A percentile compares a stretch with the other conserved stretches of the same genome.
These are phyloP conservation scores for Lumbricus terrestris DNA, from an alignment of 2,888 invertebrate genomes.

Conservation along the genomic window DNA sequence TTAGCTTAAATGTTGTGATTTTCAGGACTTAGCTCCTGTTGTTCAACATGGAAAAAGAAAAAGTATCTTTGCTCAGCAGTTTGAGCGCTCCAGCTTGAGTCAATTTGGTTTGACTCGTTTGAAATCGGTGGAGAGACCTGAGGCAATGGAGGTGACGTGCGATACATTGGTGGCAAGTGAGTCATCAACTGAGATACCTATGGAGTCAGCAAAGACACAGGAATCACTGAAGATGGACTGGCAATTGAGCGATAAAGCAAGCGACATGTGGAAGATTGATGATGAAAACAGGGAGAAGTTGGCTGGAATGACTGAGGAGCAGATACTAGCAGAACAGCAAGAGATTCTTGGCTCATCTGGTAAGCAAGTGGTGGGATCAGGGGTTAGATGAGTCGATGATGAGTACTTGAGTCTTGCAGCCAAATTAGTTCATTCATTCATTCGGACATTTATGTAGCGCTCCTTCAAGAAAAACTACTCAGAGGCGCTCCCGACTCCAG, in stretches of 20 bases:
- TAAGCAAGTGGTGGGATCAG: constrained; percentile 29
- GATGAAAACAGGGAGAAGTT: constrained; percentile 72
- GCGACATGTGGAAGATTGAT: constrained; percentile 65
- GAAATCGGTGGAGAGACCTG: not conserved
- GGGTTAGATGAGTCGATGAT: not conserved
- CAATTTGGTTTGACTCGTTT: constrained; percentile 34
- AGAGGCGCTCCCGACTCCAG: too few species aligned
- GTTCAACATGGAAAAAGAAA: constrained; percentile 39
- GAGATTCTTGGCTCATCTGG: constrained; percentile 65
- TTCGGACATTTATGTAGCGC: too few species aligned
- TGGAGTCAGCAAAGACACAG: not conserved
- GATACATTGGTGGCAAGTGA: not conserved
- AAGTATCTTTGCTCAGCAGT: constrained; percentile 55
- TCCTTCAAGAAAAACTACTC: too few species aligned
- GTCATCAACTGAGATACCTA: not conserved
- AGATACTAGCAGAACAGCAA: constrained; percentile 74
- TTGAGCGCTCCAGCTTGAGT: constrained; percentile 36
- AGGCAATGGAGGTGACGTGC: not conserved
- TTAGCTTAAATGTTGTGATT: not conserved
- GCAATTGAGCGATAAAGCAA: not conserved
- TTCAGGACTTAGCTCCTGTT: not conserved
- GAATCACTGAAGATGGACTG: constrained; percentile 6
- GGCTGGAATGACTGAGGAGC: constrained; percentile 70
- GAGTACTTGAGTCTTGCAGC: not conserved
- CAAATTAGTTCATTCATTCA: too few species aligned